Evolutionary conservation across 2,113 vertebrate genomes (phyloP).

Genomic region (Caranx melampygus): DNA sequence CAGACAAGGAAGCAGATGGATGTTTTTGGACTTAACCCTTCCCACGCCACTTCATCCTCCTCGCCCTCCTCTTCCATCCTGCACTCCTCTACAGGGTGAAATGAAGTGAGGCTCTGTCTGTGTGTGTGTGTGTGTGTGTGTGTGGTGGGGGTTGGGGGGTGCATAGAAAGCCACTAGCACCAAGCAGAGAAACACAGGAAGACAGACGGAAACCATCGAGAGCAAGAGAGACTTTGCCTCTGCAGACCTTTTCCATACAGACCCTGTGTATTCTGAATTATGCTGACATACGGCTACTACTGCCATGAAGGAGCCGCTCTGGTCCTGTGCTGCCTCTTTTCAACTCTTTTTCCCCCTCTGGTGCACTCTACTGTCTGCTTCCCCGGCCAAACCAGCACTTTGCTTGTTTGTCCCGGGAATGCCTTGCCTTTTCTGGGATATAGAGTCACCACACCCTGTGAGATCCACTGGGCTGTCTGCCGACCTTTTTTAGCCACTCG

Average conservation of each 20-base stretch:
- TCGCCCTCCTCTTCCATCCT: conserved; percentile 54
- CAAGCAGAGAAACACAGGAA: conserved; percentile 20
- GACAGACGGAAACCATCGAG: conserved; percentile 21
- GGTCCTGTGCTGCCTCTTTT: conserved; percentile 23
- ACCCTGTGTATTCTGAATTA: conserved; percentile 48
- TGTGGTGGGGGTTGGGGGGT: conserved; percentile 18
- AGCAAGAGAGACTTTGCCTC: conserved; percentile 21
- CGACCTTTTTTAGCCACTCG: conserved; percentile 44
- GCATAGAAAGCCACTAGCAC: conserved; percentile 16
- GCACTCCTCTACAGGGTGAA: conserved; percentile 43
- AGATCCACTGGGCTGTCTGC: conserved; percentile 49
- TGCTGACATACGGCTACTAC: conserved; percentile 60
- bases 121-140: conserved; percentile 16
- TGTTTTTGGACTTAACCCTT: conserved; percentile 82
- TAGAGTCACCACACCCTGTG: conserved; percentile 58
- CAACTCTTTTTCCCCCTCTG: conserved; percentile 22
- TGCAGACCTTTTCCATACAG: conserved; percentile 35
- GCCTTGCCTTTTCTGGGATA: conserved; percentile 60
- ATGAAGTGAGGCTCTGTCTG: conserved; percentile 8
- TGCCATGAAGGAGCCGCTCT: conserved; percentile 48
- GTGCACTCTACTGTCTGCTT: conserved; percentile 51
- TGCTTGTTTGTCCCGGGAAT: conserved; percentile 60
- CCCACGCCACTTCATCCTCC: conserved; percentile 76
- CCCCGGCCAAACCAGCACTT: conserved; percentile 57
- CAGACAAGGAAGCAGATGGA: conserved; percentile 83